Base-by-base conservation (phyloP, 2,888 invertebrate genomes). In the Monoplex corrugatus region DNA sequence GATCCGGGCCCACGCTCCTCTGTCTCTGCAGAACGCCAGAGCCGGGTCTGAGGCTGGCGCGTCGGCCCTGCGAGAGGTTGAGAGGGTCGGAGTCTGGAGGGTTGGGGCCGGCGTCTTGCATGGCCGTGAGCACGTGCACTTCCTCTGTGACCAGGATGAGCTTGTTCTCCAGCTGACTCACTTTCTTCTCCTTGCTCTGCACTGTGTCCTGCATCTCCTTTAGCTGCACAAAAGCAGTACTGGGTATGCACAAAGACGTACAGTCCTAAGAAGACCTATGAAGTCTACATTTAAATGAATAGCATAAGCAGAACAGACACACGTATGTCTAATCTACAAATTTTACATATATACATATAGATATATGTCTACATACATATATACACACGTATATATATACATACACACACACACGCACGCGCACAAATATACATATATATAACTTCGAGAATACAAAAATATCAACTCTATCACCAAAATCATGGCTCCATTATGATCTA, bases 161-260 rank as follows among this genome's bases (percentile, higher is more conserved):
- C 63, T 80, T 89, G 38, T 19, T 63, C 44, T 72, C 45, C 80
- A 43, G 63, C 83, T 63, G 78, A 38, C 28, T 28, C 50, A 43
- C 38, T 57, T 38, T 87, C 87, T 44, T 83, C 83, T 28, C 86
- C 87, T 23, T 86, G 89, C 23, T 68, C 82, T n/a, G 44, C 57
- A 13, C 19, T 40, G n/a, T 78, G 68, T 63, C 38, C 63, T 82
- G 72, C 32, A 13, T 28, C n/a, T 50, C 86, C 40, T 45, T 87
- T 86, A 87, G 86, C 80, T 40, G 72, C n/a, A 35, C 80, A 89
- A n/a, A 87, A 85, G 63, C 87, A 75, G 82, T 87, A 82, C 32
- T 80, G 13, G n/a, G 63, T 80, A 35, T 50, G 50, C 19, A n/a
- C n/a, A n/a, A n/a, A n/a, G n/a, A n/a, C n/a, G n/a, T n/a, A n/a